Base-by-base conservation (phyloP, 2,113 vertebrate genomes). In the Puffinus mauretanicus region DNA sequence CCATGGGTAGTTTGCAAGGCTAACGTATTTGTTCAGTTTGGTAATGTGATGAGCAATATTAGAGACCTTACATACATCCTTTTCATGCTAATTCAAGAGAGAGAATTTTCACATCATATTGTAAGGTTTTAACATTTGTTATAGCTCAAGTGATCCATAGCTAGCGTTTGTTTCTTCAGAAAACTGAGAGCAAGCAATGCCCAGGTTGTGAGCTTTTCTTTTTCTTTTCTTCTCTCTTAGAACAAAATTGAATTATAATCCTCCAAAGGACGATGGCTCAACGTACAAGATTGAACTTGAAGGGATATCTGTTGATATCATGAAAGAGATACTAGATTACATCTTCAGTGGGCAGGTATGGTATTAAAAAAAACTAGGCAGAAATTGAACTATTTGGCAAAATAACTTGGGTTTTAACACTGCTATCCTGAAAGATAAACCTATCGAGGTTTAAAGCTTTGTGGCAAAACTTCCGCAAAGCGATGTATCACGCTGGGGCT, bases 321-420 rank as follows among this genome's bases (percentile, higher is more conserved):
- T 99, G 99, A 99, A 98, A 97, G 99, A 99, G 97, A 99, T 99
- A 93, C 97, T 99, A 95, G 99, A 99, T 96, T 99, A 99, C 96
- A 99, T 99, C 98, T 99, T 99, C 98, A 99, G 99, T 76, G 99
- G 99, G 60, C 99, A 99, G 98, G 99, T 99, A 98, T 47, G 93
- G 77, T 90, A 81, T 93, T 96, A 38, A 78, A 30, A 81, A 76
- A 57, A 62, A 30, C 2, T 94, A 94, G 26, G 29, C 2, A 15
- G 57, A 67, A 40, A 17, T 12, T 17, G 30, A 34, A 44, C 10
- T 79, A 13, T 84, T 93, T 81, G 44, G 22, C 30, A 82, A 66
- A 97, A 66, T 79, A 85, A 49, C 14, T 16, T 36, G 7, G 13
- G 11, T 57, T 92, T 79, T 89, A 71, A 65, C 10, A 9, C 9